Conservation (phyloP, 2,888 invertebrate genomes). For the Altica lythri region DNA sequence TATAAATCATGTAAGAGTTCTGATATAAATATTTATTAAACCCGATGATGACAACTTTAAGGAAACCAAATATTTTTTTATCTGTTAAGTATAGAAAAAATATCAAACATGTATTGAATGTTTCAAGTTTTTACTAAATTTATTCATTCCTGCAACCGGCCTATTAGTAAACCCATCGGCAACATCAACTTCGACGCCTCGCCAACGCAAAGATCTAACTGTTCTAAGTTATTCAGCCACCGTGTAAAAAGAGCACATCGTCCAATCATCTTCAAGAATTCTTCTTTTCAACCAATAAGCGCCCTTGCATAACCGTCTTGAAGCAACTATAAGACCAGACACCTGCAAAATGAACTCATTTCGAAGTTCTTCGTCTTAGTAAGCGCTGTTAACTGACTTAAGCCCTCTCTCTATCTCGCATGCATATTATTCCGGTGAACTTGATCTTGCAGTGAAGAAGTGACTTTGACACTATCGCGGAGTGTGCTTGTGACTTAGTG, state of each 20-base stretch:
- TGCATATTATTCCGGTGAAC: conserved; percentile 40
- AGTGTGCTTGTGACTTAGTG: conserved; percentile 39
- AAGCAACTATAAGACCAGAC: conserved; percentile 53
- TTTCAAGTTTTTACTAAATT: neutral
- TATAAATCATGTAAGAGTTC: no score
- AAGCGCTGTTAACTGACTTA: conserved; percentile 23
- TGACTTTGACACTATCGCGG: conserved; percentile 39
- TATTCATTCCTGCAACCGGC: neutral
- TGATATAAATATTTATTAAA: no score
- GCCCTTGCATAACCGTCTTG: conserved; percentile 41
- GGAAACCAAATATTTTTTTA: no score
- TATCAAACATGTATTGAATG: neutral
- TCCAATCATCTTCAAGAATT: conserved; percentile 48
- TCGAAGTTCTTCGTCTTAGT: conserved; percentile 39
- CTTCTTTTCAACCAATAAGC: conserved; percentile 52
- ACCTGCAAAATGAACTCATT: conserved; percentile 54
- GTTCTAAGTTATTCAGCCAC: conserved; percentile 46
- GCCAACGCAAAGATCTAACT: conserved; percentile 45
- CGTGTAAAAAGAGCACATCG: conserved; percentile 44
- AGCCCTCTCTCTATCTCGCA: conserved; percentile 10
- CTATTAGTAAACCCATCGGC: neutral
- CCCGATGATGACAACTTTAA: no score
- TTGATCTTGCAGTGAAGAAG: conserved; percentile 41
- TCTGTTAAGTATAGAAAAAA: no score
- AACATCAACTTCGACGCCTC: conserved; percentile 10